Conservation (phyloP, 2,113 vertebrate genomes). For the Syngnathus typhle region DNA sequence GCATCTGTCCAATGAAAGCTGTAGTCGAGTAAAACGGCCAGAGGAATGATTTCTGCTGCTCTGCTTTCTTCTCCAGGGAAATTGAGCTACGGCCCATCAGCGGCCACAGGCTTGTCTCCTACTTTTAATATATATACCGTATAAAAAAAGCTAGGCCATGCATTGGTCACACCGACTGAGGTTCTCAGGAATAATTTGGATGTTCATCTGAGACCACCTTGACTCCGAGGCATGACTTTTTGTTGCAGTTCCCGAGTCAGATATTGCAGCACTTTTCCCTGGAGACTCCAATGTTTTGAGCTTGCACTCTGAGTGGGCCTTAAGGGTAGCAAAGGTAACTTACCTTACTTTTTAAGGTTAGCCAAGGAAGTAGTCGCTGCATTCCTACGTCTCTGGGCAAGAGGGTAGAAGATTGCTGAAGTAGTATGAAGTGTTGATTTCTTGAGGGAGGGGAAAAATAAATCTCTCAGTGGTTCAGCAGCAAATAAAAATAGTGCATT, state of each 20-base stretch:
- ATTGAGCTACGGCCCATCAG: conserved; percentile 1
- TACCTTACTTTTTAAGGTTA: background rate
- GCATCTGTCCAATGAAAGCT: conserved; percentile 1
- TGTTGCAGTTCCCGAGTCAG: background rate
- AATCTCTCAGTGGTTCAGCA: background rate
- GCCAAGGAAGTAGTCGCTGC: background rate
- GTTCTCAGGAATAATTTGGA: conserved; percentile 12
- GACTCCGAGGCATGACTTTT: background rate
- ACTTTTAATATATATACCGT: background rate
- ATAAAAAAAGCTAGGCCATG: background rate
- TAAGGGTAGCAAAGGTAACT: background rate
- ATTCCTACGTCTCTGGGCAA: background rate
- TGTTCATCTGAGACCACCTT: conserved; percentile 3
- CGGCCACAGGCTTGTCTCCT: background rate
- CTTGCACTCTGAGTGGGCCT: conserved; percentile 1
- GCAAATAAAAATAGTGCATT: background rate
- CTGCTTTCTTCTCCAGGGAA: background rate
- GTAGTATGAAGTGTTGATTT: background rate
- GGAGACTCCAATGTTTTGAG: conserved; percentile 3
- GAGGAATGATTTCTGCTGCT: background rate
- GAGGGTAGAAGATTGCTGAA: background rate
- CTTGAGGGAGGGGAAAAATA: background rate
- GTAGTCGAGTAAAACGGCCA: background rate
- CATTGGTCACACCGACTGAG: background rate
- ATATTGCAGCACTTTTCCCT: conserved; percentile 5